Evolutionary conservation across 1,140 invertebrate genomes (phyloP), one percentile per base, ranked within the genome.

Genomic region (Drosophila eugracilis): DNA sequence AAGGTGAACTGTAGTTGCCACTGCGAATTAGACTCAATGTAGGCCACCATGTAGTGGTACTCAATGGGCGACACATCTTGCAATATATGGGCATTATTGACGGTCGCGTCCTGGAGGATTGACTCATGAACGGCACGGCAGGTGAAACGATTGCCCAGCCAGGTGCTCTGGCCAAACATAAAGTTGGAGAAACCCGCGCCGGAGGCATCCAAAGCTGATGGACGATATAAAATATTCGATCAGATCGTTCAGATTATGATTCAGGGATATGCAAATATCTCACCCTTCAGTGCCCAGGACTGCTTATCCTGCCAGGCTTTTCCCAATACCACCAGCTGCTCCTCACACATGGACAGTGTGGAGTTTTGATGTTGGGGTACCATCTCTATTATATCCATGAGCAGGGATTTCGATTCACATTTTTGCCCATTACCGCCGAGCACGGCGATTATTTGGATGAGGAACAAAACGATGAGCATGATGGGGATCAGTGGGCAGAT

Each of bases 121-220:
- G 34, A 50, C 15, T 59, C 21, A 19, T 58, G 63, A 28, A 58
- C 55, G 0, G 58, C 50, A 0, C 41, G 42, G 10, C 81, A 86
- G 19, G 81, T 69, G 5, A 28, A 17, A 2, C n/a, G 44, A 48
- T 62, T 80, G 57, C 81, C 81, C 53, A 85, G 42, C 73, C 73
- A 86, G 0, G 39, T 26, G 15, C 59, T 55, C 5, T 66, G 34
- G 14, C 76, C 81, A 7, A 77, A 30, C 37, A 86, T 55, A 3
- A 85, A 70, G 12, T 80, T 63, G 3, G 32, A 5, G 7, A 57
- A 58, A 22, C 63, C 57, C 6, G 41, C 57, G 14, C 66, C 73
- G 24, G 81, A 85, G 7, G 81, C 81, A 37, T 85, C 81, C 1
- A 77, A 17, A 28, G 74, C 81, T 85, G 41, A 17, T 15, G 3